These are phyloP conservation scores for Pyralis farinalis DNA, from an alignment of 2,888 invertebrate species.

Conservation along the genomic window DNA sequence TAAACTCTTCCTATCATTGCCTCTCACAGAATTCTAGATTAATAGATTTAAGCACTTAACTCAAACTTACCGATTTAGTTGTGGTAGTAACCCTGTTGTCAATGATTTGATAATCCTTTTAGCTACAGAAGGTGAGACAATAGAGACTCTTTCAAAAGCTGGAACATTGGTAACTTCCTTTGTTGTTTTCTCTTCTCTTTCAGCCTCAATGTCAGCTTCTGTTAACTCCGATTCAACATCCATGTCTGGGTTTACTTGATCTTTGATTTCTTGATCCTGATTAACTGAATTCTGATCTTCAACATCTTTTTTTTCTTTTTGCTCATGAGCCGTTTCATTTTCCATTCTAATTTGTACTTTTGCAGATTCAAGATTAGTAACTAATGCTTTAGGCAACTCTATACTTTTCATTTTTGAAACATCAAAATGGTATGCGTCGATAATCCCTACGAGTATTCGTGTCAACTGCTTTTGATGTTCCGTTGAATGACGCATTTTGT, in stretches of 20 bases:
- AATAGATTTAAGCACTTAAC: no score
- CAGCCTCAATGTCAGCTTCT: constrained; percentile 59
- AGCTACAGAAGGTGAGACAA: constrained; percentile 86
- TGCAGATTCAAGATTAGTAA: constrained; percentile 36
- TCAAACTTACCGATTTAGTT: constrained; percentile 84
- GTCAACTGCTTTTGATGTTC: constrained; percentile 93
- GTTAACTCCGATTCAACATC: constrained; percentile 56
- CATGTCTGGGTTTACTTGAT: constrained; percentile 24
- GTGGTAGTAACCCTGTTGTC: constrained; percentile 87
- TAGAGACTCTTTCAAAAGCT: constrained; percentile 67
- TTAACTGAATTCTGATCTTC: constrained; percentile 24
- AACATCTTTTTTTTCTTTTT: constrained; percentile 21
- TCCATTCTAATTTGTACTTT: constrained; percentile 26
- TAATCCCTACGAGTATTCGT: constrained; percentile 86
- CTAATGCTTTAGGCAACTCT: constrained; percentile 55
- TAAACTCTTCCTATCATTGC: no score
- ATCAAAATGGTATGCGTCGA: constrained; percentile 97
- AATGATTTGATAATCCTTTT: constrained; percentile 88
- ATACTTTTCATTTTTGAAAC: constrained; percentile 81
- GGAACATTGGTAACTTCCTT: constrained; percentile 49
- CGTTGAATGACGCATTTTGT: constrained; percentile 85
- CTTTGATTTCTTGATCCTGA: constrained; percentile 26
- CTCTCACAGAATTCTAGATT: no score
- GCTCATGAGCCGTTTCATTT: constrained; percentile 28
- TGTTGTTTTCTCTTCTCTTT: constrained; percentile 41